Conservation (phyloP, 2,888 invertebrate genomes). For the Ptychoptera contaminata region DNA sequence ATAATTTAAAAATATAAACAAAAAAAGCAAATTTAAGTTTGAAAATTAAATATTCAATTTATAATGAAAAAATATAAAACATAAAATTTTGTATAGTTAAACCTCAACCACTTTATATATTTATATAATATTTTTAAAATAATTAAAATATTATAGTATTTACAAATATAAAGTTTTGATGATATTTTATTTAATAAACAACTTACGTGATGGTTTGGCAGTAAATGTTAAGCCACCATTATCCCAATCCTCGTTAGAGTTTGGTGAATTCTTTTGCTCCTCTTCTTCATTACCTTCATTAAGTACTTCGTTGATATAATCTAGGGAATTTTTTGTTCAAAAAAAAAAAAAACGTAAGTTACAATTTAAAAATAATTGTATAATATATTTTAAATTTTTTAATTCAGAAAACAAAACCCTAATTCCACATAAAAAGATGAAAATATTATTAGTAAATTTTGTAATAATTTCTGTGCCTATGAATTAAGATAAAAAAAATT, state of each 20-base stretch:
- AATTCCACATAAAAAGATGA: too few species aligned
- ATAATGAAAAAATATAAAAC: constrained; percentile 16
- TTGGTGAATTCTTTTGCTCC: constrained; percentile 35
- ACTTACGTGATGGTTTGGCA: constrained; percentile 77
- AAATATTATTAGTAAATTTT: too few species aligned
- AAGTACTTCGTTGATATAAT: constrained; percentile 73
- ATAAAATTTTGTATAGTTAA: constrained; percentile 8
- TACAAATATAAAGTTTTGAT: constrained; percentile 10
- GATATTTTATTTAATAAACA: constrained; percentile 11
- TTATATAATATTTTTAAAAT: too few species aligned
- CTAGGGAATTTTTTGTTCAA: constrained; percentile 31
- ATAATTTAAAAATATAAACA: constrained; percentile 13
- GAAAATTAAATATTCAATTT: neutral
- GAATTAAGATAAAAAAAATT: too few species aligned
- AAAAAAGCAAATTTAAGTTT: constrained; percentile 11
- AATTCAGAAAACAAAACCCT: too few species aligned
- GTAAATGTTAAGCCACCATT: constrained; percentile 73
- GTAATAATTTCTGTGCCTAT: too few species aligned
- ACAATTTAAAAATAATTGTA: too few species aligned
- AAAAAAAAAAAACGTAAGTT: neutral
- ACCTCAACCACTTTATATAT: too few species aligned
- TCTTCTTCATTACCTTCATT: constrained; percentile 43
- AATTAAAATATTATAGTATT: too few species aligned
- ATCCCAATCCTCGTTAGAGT: constrained; percentile 56
- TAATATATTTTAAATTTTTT: too few species aligned